These are phyloP conservation scores for Connochaetes taurinus DNA, from an alignment of 2,113 vertebrate species.

Conservation along the genomic window DNA sequence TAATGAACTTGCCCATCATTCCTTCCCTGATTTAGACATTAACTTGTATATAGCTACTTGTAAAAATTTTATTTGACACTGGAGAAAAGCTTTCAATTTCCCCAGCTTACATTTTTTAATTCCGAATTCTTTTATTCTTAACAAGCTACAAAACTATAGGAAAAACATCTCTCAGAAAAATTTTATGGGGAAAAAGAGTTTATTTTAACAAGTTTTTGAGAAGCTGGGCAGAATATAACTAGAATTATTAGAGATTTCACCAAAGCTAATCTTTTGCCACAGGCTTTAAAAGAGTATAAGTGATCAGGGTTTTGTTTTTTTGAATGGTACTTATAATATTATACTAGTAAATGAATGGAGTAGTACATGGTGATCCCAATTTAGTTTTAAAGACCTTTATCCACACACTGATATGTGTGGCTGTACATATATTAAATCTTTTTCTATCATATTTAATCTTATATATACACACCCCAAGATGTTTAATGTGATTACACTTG, in stretches of 20 bases:
- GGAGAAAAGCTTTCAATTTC: slow-evolving; percentile 12
- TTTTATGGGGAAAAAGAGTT: background rate
- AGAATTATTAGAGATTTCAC: background rate
- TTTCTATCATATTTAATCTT: background rate
- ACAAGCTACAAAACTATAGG: slow-evolving; percentile 6
- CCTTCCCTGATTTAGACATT: background rate
- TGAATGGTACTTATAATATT: background rate
- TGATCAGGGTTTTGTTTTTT: background rate
- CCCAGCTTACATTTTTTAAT: background rate
- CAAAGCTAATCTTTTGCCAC: slow-evolving; percentile 18
- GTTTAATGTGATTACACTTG: background rate
- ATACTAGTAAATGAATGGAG: background rate
- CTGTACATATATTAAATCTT: background rate
- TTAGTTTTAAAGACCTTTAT: background rate
- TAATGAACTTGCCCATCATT: background rate
- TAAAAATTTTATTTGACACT: background rate
- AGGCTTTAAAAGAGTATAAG: slow-evolving; percentile 11
- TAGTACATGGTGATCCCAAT: background rate
- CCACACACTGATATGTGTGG: background rate
- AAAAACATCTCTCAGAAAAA: slow-evolving; percentile 17
- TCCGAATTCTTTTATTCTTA: slow-evolving; percentile 38
- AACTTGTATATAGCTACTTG: background rate
- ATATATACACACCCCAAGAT: background rate
- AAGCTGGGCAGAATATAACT: background rate
- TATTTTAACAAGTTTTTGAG: slow-evolving; percentile 3